These are phyloP conservation scores for Rhynchophorus ferrugineus DNA, from an alignment of 1,140 invertebrate genomes.

Conservation along the genomic window DNA sequence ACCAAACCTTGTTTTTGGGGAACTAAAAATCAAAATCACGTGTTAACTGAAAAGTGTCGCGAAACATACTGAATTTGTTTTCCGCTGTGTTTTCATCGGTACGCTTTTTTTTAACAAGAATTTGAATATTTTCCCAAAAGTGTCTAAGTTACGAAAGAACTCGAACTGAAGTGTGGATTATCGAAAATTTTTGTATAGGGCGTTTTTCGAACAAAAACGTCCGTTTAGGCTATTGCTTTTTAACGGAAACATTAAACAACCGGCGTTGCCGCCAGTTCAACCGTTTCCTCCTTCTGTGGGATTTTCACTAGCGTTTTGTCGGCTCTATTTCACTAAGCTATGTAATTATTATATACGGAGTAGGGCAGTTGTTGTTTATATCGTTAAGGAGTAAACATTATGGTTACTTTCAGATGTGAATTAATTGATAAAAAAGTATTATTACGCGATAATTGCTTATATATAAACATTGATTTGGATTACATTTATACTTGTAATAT, in stretches of 20 bases:
- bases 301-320: constrained; percentile 21
- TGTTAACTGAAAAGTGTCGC: constrained; percentile 7
- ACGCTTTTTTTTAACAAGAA: constrained; percentile 16
- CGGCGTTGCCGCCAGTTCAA: constrained; percentile 16
- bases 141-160: constrained; percentile 25
- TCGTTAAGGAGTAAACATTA: too few relatives aligned
- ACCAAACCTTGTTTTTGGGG: constrained; percentile 22
- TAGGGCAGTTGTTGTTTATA: too few relatives aligned
- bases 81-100: too few relatives aligned
- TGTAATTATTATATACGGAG: neutral
- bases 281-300: constrained; percentile 8
- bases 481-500: too few relatives aligned
- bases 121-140: constrained; percentile 28
- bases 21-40: constrained; percentile 12
- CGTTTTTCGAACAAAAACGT: constrained; percentile 21
- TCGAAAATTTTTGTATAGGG: constrained; percentile 39
- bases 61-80: constrained; percentile 16
- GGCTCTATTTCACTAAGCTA: constrained; percentile 10
- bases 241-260: constrained; percentile 30
- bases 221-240: constrained; percentile 41
- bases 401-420: too few relatives aligned
- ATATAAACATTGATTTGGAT: too few relatives aligned
- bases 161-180: constrained; percentile 37
- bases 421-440: too few relatives aligned
- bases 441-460: too few relatives aligned